Evolutionary conservation across 2,888 invertebrate genomes (phyloP), one percentile per base, ranked within the genome.

Genomic region (Macrostomum cliftonense): DNA sequence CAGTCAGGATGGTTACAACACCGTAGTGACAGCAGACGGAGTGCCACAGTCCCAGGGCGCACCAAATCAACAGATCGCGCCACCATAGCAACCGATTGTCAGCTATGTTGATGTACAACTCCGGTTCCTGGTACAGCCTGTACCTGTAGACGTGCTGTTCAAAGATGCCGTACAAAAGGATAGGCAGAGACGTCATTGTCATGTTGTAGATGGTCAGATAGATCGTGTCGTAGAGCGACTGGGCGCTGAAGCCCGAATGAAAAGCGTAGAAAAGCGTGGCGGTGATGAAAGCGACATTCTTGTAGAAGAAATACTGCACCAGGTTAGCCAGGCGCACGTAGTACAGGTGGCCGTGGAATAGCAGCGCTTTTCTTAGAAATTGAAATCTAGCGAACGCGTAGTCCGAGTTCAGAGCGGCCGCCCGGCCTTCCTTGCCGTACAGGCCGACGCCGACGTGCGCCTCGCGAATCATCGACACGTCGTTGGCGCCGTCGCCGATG

Each of bases 401-500:
- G 68, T 88, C 87, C 1, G 86, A 81, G 57, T 80, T 81, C 42
- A 76, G 62, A 1, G 75, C 76, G 1, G 77, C 77, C 61, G 77
- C 77, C 28, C 76, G 67, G n/a, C 77, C 77, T 61, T 76, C 76
- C 57, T 74, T 74, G 2, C 76, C 76, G 65, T 74, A 71, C 43
- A 76, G 70, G 17, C 74, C 76, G 7, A 53, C 21, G n/a, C 49
- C 53, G 11, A 54, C 42, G 39, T 53, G 40, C 14, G 53, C 52
- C 44, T 88, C 89, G 63, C 88, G 88, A 61, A 93, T 91, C 93
- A 93, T 93, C 39, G 88, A 86, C 37, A 93, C 91, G 68, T 93
- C 93, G 68, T 93, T 95, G 43, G 91, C 93, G 1, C 93, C 93
- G 63, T 95, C 93, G 0, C 93, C 93, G 45, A 93, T 83, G 0